Conservation (phyloP, 2,797 vertebrate genomes). For the Leuciscus waleckii region DNA sequence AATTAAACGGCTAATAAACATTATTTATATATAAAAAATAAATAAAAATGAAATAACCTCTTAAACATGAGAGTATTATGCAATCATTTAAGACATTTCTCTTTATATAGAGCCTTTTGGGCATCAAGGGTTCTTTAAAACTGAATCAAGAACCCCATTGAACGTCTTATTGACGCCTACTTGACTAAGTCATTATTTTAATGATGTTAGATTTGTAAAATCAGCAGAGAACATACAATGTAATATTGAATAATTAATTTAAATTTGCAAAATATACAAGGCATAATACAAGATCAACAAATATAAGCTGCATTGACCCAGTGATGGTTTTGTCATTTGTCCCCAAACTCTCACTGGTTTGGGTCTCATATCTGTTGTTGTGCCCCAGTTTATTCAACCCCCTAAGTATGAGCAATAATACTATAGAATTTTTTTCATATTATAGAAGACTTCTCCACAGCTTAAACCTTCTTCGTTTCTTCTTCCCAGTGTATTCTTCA, state of each 20-base stretch:
- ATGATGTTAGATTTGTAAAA: not conserved
- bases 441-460: not conserved
- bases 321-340: not conserved
- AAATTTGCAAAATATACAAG: not conserved
- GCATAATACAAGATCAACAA: slow-evolving; percentile 6
- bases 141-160: too few relatives aligned
- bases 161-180: not conserved
- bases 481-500: slow-evolving; percentile 86
- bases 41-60: not conserved
- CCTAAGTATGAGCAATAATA: not conserved
- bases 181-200: not conserved
- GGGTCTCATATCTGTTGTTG: not conserved
- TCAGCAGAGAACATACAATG: not conserved
- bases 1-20: not conserved
- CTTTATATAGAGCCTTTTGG: too few relatives aligned
- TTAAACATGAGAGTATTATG: too few relatives aligned
- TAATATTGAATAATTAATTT: not conserved
- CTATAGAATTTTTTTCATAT: not conserved
- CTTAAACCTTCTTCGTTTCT: slow-evolving; percentile 19
- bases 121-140: too few relatives aligned
- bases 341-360: too few relatives aligned
- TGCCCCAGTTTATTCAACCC: not conserved
- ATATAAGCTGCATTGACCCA: not conserved
- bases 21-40: too few relatives aligned
- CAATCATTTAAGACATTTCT: too few relatives aligned